These are phyloP conservation scores for Drosophila asahinai DNA, from an alignment of 1,140 invertebrate species.

Conservation along the genomic window DNA sequence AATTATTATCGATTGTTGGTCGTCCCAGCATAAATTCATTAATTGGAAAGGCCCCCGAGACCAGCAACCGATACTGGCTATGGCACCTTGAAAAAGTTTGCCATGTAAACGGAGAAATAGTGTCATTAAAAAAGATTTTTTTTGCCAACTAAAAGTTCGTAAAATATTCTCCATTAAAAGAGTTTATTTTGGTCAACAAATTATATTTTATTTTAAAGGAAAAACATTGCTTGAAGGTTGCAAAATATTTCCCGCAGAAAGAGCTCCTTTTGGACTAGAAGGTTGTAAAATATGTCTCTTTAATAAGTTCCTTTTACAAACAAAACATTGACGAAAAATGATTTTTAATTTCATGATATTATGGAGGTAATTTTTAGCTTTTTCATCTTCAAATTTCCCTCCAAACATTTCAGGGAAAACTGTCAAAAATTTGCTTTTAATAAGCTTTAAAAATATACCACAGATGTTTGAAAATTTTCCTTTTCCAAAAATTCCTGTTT, in stretches of 20 bases:
- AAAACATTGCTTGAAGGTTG: neutral
- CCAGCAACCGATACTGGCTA: neutral
- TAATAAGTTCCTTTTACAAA: neutral
- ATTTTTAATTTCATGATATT: neutral
- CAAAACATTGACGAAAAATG: neutral
- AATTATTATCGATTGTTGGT: slow-evolving; percentile 49
- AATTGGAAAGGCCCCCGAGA: slow-evolving; percentile 38
- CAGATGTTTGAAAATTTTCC: too few relatives aligned
- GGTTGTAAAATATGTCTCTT: too few relatives aligned
- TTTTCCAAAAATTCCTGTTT: neutral
- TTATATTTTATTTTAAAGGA: neutral
- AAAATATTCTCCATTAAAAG: neutral
- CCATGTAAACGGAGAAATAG: neutral
- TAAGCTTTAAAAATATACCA: too few relatives aligned
- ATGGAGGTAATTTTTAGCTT: neutral
- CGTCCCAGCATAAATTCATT: slow-evolving; percentile 66
- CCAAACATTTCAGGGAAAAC: neutral
- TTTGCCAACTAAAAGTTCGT: slow-evolving; percentile 2
- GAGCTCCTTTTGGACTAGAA: too few relatives aligned
- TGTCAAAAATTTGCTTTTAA: neutral
- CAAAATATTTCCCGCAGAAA: too few relatives aligned
- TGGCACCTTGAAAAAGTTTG: neutral
- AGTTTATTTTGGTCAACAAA: neutral
- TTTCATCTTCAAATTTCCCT: neutral
- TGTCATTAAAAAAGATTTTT: slow-evolving; percentile 10